These are phyloP conservation scores for Rhogogaster chlorosoma DNA, from an alignment of 2,888 invertebrate genomes.

Conservation along the genomic window DNA sequence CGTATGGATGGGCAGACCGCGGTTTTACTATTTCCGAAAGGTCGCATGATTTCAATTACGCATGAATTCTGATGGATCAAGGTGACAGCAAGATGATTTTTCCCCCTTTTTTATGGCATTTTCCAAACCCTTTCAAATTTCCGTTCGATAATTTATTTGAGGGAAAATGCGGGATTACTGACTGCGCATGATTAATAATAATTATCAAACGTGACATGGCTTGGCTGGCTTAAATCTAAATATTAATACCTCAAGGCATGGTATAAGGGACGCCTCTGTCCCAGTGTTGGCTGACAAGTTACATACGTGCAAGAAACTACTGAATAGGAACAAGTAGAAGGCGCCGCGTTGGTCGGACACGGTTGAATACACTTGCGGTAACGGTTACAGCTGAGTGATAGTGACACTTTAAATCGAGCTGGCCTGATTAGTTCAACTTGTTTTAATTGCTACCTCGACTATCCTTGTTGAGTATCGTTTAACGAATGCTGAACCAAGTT, in stretches of 20 bases:
- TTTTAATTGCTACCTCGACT: constrained; percentile 34
- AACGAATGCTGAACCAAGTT: constrained; percentile 2
- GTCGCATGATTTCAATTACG: too few relatives aligned
- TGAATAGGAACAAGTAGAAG: constrained; percentile 37
- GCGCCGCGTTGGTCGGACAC: constrained; percentile 27
- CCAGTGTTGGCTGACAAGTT: background rate
- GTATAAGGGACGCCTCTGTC: background rate
- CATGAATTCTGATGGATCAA: too few relatives aligned
- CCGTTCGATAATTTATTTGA: background rate
- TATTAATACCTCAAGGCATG: background rate
- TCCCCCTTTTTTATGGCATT: background rate
- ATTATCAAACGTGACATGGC: background rate
- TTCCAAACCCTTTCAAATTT: background rate
- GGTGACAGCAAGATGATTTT: background rate
- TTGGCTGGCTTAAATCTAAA: background rate
- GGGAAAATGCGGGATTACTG: background rate
- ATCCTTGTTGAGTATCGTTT: constrained; percentile 16
- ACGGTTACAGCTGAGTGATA: constrained; percentile 60
- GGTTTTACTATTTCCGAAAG: background rate
- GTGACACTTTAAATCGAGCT: constrained; percentile 63
- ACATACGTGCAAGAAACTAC: constrained; percentile 33
- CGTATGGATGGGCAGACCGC: background rate
- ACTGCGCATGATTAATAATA: background rate
- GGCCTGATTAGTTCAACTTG: constrained; percentile 55
- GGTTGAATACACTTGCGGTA: constrained; percentile 37